Conservation (phyloP, 1,140 invertebrate species). For the Choristoneura fumiferana region DNA sequence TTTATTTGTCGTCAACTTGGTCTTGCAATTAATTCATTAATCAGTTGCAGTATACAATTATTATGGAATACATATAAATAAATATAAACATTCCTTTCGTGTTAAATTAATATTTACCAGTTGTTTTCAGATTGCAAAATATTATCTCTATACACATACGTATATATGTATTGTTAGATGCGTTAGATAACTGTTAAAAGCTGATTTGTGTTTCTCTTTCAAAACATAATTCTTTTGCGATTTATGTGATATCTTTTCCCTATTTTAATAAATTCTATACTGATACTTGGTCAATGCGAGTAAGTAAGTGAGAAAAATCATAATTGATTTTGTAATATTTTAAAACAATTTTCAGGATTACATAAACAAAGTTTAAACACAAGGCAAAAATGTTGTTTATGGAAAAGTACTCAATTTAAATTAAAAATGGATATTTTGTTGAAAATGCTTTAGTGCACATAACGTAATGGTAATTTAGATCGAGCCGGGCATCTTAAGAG, state of each 20-base stretch:
- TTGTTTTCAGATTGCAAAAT: slow-evolving; percentile 16
- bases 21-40: not conserved
- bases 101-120: slow-evolving; percentile 14
- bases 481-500: not conserved
- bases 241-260: too few relatives aligned
- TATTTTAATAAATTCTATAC: too few relatives aligned
- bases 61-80: slow-evolving; percentile 21
- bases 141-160: slow-evolving; percentile 15
- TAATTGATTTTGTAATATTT: slow-evolving; percentile 1
- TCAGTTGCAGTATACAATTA: not conserved
- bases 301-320: too few relatives aligned
- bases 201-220: slow-evolving; percentile 1
- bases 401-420: too few relatives aligned
- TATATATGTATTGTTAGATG: slow-evolving; percentile 38
- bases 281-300: too few relatives aligned
- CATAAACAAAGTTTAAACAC: too few relatives aligned
- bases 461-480: not conserved
- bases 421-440: slow-evolving; percentile 30
- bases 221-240: not conserved
- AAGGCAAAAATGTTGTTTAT: too few relatives aligned
- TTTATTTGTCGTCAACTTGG: slow-evolving; percentile 1
- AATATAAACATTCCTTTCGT: slow-evolving; percentile 43
- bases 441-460: slow-evolving; percentile 32
- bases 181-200: slow-evolving; percentile 35
- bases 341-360: not conserved